phyloP scores from a whole-genome alignment of 1,140 invertebrate species.

The Laupala kohalensis region DNA sequence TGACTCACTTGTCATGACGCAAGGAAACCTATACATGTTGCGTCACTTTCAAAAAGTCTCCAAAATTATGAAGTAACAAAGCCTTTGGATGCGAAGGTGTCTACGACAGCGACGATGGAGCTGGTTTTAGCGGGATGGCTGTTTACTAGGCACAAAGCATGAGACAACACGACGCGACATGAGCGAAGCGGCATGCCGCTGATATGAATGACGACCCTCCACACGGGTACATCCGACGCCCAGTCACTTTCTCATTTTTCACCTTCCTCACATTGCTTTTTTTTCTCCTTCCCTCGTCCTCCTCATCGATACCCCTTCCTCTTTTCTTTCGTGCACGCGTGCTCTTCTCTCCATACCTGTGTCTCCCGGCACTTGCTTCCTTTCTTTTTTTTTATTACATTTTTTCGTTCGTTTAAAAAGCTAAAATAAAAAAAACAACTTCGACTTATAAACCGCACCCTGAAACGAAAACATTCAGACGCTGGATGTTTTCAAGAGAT shows the following conservation, averaged over 20 bases:
- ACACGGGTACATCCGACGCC: not conserved
- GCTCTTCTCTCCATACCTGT: not conserved
- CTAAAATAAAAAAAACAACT: too few relatives aligned
- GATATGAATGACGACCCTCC: not conserved
- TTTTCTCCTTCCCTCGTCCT: too few relatives aligned
- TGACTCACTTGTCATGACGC: too few relatives aligned
- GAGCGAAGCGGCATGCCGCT: not conserved
- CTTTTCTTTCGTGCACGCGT: not conserved
- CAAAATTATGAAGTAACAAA: not conserved
- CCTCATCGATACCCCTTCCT: not conserved
- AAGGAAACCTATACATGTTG: too few relatives aligned
- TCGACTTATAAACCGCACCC: not conserved
- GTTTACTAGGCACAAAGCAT: too few relatives aligned
- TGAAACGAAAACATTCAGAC: not conserved
- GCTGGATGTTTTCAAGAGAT: not conserved
- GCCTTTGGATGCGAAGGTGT: too few relatives aligned
- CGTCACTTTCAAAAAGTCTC: not conserved
- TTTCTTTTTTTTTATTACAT: not conserved
- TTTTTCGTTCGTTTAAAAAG: not conserved
- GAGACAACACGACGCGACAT: not conserved
- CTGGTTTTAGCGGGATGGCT: too few relatives aligned
- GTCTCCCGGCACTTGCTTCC: not conserved
- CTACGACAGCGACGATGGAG: too few relatives aligned
- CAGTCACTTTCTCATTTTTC: too few relatives aligned
- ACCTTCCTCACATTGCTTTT: too few relatives aligned